phyloP scores from a whole-genome alignment of 2,888 invertebrate species.

The Zeuzera pyrina region DNA sequence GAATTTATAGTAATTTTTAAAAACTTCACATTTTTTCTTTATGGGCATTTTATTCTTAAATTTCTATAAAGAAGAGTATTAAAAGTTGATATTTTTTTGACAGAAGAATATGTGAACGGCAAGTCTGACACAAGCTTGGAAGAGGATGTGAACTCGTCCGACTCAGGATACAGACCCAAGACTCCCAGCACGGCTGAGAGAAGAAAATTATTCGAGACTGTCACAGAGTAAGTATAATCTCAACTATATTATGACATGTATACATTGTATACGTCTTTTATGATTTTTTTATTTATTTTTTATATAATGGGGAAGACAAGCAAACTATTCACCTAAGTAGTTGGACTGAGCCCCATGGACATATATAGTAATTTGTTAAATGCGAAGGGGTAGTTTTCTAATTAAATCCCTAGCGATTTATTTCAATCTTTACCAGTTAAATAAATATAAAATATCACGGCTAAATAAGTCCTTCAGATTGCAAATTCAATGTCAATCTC shows the following conservation, averaged over 20 bases:
- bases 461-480: too few relatives aligned
- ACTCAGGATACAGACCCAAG: slow-evolving; percentile 79
- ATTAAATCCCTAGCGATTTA: neutral
- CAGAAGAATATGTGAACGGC: slow-evolving; percentile 70
- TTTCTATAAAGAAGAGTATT: too few relatives aligned
- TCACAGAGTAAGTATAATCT: slow-evolving; percentile 46
- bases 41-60: too few relatives aligned
- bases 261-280: neutral
- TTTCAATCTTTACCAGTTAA: neutral
- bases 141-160: slow-evolving; percentile 75
- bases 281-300: too few relatives aligned
- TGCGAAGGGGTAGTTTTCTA: too few relatives aligned
- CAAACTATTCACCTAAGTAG: neutral
- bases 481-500: too few relatives aligned
- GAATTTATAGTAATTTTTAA: too few relatives aligned
- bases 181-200: slow-evolving; percentile 86
- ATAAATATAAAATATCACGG: too few relatives aligned
- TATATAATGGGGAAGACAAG: neutral
- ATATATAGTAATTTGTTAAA: too few relatives aligned
- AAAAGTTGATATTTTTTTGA: too few relatives aligned
- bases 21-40: too few relatives aligned
- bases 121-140: slow-evolving; percentile 76
- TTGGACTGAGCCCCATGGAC: too few relatives aligned
- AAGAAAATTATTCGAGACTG: slow-evolving; percentile 81
- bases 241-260: neutral